phyloP scores from a whole-genome alignment of 2,888 invertebrate species.

The Lissocephala sabroskyi region DNA sequence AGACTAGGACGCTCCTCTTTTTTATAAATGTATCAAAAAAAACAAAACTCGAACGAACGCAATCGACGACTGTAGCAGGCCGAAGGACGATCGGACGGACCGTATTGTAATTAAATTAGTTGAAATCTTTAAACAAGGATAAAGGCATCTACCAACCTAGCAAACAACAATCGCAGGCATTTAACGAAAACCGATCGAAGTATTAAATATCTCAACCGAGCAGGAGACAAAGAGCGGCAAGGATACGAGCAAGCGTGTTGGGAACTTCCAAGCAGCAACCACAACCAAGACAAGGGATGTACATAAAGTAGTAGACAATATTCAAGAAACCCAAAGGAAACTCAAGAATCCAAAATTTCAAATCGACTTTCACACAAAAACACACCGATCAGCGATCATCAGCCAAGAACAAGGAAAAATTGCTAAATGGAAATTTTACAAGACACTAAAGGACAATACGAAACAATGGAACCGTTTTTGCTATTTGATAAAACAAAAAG shows the following conservation, averaged over 20 bases:
- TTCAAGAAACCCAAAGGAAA: conserved; percentile 10
- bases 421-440: conserved; percentile 42
- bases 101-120: conserved; percentile 3
- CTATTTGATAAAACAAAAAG: conserved; percentile 35
- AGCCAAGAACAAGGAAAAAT: conserved; percentile 8
- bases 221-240: conserved; percentile 28
- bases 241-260: conserved; percentile 45
- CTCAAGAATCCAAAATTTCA: background rate
- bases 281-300: conserved; percentile 56
- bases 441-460: conserved; percentile 58
- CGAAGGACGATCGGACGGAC: no score
- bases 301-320: conserved; percentile 58
- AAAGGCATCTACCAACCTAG: no score
- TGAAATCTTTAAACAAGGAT: conserved; percentile 1
- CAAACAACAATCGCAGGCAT: conserved; percentile 39
- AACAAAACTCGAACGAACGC: background rate
- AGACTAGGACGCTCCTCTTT: background rate
- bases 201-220: conserved; percentile 27
- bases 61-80: no score
- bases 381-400: no score
- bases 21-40: background rate
- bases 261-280: no score
- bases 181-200: conserved; percentile 40
- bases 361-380: background rate
- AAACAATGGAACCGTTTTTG: conserved; percentile 44